Conservation (phyloP, 1,140 invertebrate species). For the Cydia amplana region DNA sequence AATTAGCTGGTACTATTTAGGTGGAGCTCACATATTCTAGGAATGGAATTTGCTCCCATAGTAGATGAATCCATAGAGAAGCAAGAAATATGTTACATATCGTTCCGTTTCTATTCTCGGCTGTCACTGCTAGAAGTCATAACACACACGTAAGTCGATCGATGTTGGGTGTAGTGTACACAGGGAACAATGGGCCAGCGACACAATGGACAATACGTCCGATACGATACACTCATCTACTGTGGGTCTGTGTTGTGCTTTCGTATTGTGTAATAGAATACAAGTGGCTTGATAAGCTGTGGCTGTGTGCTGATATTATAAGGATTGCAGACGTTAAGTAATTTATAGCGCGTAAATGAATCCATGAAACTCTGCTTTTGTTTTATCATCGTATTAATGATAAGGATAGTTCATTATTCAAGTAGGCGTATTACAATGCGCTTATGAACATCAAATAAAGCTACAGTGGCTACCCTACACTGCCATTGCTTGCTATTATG, state of each 20-base stretch:
- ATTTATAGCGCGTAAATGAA: neutral
- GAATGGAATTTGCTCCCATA: neutral
- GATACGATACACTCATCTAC: slow-evolving; percentile 66
- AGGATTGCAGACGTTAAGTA: slow-evolving; percentile 7
- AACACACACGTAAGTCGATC: slow-evolving; percentile 59
- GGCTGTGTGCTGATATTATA: slow-evolving; percentile 16
- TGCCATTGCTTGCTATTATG: neutral
- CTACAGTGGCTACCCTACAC: too few species aligned
- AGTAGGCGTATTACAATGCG: too few species aligned
- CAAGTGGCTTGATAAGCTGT: slow-evolving; percentile 33
- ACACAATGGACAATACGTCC: slow-evolving; percentile 75
- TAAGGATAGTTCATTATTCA: too few species aligned
- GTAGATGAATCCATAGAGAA: neutral
- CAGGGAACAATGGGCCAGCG: slow-evolving; percentile 66
- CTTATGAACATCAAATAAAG: too few species aligned
- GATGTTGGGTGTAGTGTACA: slow-evolving; percentile 53
- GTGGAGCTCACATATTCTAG: too few species aligned
- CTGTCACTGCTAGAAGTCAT: slow-evolving; percentile 49
- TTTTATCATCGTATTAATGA: neutral
- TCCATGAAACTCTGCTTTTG: neutral
- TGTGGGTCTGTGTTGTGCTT: slow-evolving; percentile 58
- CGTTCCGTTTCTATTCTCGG: slow-evolving; percentile 38
- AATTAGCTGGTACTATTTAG: too few species aligned
- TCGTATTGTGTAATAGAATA: slow-evolving; percentile 57
- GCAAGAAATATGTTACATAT: slow-evolving; percentile 31